Base-by-base conservation (phyloP, 2,113 vertebrate species). In the Synodontis membranacea region DNA sequence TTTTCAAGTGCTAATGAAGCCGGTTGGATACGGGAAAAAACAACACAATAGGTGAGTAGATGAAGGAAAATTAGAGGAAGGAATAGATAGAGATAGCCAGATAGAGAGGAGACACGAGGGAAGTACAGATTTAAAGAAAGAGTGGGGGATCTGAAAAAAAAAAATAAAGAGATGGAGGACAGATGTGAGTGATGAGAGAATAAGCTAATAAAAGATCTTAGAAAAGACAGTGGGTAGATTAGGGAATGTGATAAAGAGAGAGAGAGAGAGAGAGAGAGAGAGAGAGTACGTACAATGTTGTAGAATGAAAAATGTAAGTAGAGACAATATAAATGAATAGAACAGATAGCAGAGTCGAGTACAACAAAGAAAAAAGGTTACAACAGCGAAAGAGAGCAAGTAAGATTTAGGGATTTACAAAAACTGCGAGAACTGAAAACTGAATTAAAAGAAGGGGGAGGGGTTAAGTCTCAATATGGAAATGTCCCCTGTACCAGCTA, bases 91-190 rank as follows among this genome's bases (percentile, higher is more conserved):
- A 42, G 37, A 42, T 3, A 39, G 17, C 11, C 21, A 72, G 19
- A 42, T 3, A 39, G 17, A 25, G 39, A 72, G 19, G 3, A 6
- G 15, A 14, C 10, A 34, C 5, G 5, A 4, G 34, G n/a, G 10
- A n/a, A 14, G 28, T n/a, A n/a, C n/a, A n/a, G n/a, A n/a, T n/a
- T n/a, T n/a, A n/a, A n/a, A 66, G 15, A 19, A 1, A 37, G 31
- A 37, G 4, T 6, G 1, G 5, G n/a, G n/a, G n/a, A 0, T 0
- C 5, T 5, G 31, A 1, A 25, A 21, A 21, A 9, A 21, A 2
- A 3, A 3, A 10, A 1, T 23, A 9, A 39, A 34, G 25, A 11
- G 28, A 62, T 25, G 28, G 23, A 66, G n/a, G 46, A 46, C 46
- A 34, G 12, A 34, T 15, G 50, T 52, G 50, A 52, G 50, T 46